phyloP scores from a whole-genome alignment of 2,888 invertebrate species.

The Thumatha senex region DNA sequence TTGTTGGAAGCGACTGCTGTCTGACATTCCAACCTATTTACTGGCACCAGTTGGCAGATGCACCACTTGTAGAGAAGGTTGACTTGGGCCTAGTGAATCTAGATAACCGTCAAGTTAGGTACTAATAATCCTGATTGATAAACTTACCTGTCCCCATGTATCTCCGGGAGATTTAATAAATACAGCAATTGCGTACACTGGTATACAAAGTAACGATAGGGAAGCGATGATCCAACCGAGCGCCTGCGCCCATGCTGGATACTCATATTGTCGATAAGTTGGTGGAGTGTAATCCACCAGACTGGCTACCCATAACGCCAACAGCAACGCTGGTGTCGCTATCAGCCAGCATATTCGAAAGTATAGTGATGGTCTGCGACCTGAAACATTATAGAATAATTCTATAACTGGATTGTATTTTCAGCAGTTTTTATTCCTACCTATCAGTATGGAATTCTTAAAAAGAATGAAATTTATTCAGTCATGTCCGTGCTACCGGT shows the following conservation, averaged over 20 bases:
- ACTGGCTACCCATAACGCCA: conserved; percentile 94
- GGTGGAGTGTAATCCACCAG: conserved; percentile 94
- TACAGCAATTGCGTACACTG: conserved; percentile 90
- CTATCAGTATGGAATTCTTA: no score
- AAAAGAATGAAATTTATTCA: no score
- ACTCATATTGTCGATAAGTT: conserved; percentile 91
- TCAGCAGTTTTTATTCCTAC: no score
- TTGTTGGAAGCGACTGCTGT: background rate
- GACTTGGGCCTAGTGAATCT: background rate
- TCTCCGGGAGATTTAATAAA: conserved; percentile 88
- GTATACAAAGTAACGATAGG: conserved; percentile 92
- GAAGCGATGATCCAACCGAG: conserved; percentile 95
- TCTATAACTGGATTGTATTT: no score
- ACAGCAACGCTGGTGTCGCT: conserved; percentile 90
- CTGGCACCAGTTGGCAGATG: background rate
- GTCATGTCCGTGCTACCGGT: no score
- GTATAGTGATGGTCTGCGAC: conserved; percentile 88
- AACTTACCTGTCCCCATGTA: conserved; percentile 87
- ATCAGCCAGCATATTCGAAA: conserved; percentile 94
- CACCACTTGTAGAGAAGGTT: background rate
- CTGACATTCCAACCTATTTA: background rate
- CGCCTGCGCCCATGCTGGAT: conserved; percentile 93
- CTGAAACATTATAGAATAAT: conserved; percentile 43
- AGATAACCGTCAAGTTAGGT: no score
- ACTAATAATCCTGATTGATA: background rate